phyloP scores from a whole-genome alignment of 2,888 invertebrate species.

The Gastrophysa polygoni region DNA sequence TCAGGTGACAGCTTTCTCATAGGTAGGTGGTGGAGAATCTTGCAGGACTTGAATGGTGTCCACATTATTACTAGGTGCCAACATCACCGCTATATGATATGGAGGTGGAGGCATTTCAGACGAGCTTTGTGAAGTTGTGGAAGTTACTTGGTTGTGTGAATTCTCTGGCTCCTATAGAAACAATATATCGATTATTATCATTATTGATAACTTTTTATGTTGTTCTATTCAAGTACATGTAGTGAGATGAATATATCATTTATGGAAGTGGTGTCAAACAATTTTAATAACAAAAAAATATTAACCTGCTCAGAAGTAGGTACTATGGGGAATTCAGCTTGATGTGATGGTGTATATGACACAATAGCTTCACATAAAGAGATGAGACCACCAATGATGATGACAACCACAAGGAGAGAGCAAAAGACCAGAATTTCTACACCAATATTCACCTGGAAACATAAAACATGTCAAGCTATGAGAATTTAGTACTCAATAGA shows the following conservation, averaged over 20 bases:
- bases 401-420: conserved; percentile 67
- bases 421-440: conserved; percentile 56
- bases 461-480: neutral
- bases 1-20: conserved; percentile 76
- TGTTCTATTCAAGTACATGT: no score
- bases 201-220: neutral
- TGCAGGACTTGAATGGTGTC: conserved; percentile 52
- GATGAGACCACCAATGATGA: conserved; percentile 68
- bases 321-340: conserved; percentile 44
- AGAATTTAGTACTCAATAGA: conserved; percentile 19
- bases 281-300: no score
- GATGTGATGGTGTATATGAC: conserved; percentile 38
- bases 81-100: conserved; percentile 78
- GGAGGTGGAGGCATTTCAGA: conserved; percentile 72
- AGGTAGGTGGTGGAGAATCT: conserved; percentile 75
- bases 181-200: neutral
- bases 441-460: conserved; percentile 46
- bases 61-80: conserved; percentile 66
- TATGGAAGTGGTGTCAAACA: no score
- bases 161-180: conserved; percentile 26
- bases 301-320: conserved; percentile 31
- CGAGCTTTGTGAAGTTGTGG: conserved; percentile 26
- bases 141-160: conserved; percentile 35
- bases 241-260: no score
- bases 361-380: conserved; percentile 61